Conservation (phyloP, 2,113 vertebrate genomes). For the Rissa tridactyla region DNA sequence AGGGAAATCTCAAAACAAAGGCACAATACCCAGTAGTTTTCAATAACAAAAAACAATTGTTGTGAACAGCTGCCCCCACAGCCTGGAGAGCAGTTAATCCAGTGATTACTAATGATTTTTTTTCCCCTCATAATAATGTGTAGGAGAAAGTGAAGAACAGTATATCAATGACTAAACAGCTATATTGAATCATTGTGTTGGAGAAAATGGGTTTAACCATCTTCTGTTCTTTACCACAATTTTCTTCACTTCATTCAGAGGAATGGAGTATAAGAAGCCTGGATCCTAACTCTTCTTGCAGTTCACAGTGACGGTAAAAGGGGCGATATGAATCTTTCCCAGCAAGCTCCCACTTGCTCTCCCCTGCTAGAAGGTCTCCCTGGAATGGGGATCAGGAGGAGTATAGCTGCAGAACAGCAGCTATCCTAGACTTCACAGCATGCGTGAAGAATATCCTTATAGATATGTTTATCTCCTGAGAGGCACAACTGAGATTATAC, state of each 20-base stretch:
- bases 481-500: not conserved
- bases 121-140: not conserved
- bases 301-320: not conserved
- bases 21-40: not conserved
- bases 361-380: not conserved
- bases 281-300: not conserved
- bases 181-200: not conserved
- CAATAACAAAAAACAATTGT: not conserved
- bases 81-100: not conserved
- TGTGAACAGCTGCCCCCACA: not conserved
- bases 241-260: not conserved
- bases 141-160: slow-evolving; percentile 6
- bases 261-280: not conserved
- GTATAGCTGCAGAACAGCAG: not conserved
- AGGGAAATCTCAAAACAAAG: not conserved
- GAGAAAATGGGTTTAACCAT: not conserved
- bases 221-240: not conserved
- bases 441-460: not conserved
- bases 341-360: not conserved
- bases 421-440: not conserved
- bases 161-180: not conserved
- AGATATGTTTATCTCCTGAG: not conserved
- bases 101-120: not conserved
- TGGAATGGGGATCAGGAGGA: not conserved
- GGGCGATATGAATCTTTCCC: not conserved